A percentile compares a stretch with the other conserved stretches of the same genome.
phyloP scores from a whole-genome alignment of 2,797 vertebrate species.

The Gymnodraco acuticeps region DNA sequence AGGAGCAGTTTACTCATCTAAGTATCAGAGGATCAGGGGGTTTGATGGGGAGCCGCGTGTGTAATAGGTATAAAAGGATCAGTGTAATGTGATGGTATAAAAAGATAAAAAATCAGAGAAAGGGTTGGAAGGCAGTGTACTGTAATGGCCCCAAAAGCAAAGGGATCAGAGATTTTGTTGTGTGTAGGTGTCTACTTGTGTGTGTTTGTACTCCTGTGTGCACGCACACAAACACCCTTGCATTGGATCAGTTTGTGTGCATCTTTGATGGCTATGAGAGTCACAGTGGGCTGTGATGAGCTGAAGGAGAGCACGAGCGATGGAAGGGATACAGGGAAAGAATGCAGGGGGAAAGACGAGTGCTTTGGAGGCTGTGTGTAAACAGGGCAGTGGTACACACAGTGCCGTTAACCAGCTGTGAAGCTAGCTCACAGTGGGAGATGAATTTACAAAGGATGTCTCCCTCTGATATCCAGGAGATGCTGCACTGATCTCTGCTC shows the following conservation, averaged over 20 bases:
- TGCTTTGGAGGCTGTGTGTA: constrained; percentile 79
- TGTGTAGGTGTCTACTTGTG: constrained; percentile 47
- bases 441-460: constrained; percentile 86
- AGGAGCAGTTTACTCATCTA: constrained; percentile 82
- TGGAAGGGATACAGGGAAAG: constrained; percentile 56
- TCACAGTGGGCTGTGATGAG: constrained; percentile 52
- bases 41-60: constrained; percentile 74
- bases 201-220: background rate
- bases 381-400: constrained; percentile 83
- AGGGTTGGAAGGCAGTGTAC: constrained; percentile 70
- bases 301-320: constrained; percentile 41
- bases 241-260: constrained; percentile 45
- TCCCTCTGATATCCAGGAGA: constrained; percentile 85
- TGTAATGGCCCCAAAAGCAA: constrained; percentile 80
- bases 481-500: constrained; percentile 83
- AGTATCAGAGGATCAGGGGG: constrained; percentile 83
- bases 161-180: constrained; percentile 78
- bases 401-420: constrained; percentile 86
- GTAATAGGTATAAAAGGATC: constrained; percentile 86
- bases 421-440: constrained; percentile 85
- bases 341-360: constrained; percentile 59
- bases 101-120: constrained; percentile 83
- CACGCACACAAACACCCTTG: constrained; percentile 31
- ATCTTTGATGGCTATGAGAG: constrained; percentile 61
- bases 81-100: constrained; percentile 83